A percentile compares a stretch with the other conserved stretches of the same genome.
These are phyloP conservation scores for Ctena decussata DNA, from an alignment of 2,888 invertebrate genomes.

Conservation along the genomic window DNA sequence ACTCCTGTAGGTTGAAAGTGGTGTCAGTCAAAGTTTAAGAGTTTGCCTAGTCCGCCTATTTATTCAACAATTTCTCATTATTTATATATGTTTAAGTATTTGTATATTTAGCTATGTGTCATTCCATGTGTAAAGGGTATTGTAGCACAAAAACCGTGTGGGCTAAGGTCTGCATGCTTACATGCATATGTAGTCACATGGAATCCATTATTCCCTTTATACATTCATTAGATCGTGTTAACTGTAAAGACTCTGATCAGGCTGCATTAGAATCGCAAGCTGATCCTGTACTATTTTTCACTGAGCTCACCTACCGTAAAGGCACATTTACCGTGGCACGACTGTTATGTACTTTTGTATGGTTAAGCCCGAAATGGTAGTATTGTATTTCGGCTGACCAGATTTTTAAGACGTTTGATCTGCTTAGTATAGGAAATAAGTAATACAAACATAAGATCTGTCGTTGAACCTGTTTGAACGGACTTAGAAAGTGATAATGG, in stretches of 20 bases:
- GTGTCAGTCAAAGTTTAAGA: conserved; percentile 9
- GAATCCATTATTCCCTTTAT: too few relatives aligned
- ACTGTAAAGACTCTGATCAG: too few relatives aligned
- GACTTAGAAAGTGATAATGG: background rate
- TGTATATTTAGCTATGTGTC: too few relatives aligned
- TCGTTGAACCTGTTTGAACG: background rate
- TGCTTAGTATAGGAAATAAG: background rate
- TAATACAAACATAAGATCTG: background rate
- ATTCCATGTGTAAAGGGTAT: too few relatives aligned
- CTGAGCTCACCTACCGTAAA: too few relatives aligned
- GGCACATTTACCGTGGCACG: background rate
- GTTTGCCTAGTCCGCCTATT: background rate
- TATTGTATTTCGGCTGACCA: background rate
- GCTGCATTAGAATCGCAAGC: too few relatives aligned
- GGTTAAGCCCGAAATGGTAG: too few relatives aligned
- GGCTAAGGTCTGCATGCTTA: too few relatives aligned
- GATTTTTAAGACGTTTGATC: background rate
- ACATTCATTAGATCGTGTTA: too few relatives aligned
- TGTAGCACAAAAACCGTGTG: too few relatives aligned
- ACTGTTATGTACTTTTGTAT: background rate
- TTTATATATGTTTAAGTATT: background rate
- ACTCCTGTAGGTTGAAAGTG: background rate
- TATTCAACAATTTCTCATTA: background rate
- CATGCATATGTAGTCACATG: too few relatives aligned
- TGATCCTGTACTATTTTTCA: too few relatives aligned